phyloP scores from a whole-genome alignment of 1,140 invertebrate genomes.

The Listronotus oregonensis region DNA sequence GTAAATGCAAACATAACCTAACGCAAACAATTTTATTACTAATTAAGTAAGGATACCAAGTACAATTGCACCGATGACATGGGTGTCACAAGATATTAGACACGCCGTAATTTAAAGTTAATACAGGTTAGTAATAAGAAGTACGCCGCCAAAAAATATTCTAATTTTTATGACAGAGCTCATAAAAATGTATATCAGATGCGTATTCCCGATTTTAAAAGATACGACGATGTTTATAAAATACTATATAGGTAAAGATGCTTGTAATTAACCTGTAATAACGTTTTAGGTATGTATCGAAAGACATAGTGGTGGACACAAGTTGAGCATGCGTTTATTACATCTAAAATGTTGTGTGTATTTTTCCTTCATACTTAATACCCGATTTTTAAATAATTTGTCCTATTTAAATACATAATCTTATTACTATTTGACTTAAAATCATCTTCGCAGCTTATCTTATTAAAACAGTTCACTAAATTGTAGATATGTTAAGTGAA shows the following conservation, averaged over 20 bases:
- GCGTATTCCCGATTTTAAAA: too few species aligned
- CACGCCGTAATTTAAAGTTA: slow-evolving; percentile 10
- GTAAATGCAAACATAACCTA: too few species aligned
- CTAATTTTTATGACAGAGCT: too few species aligned
- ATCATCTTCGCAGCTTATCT: too few species aligned
- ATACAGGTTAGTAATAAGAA: slow-evolving; percentile 20
- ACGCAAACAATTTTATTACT: too few species aligned
- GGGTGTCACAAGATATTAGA: background rate
- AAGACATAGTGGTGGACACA: slow-evolving; percentile 61
- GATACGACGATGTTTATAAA: background rate
- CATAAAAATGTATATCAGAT: too few species aligned
- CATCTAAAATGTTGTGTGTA: slow-evolving; percentile 17
- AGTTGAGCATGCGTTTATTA: slow-evolving; percentile 55
- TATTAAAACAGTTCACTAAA: too few species aligned
- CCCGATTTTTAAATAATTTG: too few species aligned
- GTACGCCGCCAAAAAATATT: too few species aligned
- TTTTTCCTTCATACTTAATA: background rate
- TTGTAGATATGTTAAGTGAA: too few species aligned
- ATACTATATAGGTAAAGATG: background rate
- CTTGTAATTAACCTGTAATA: slow-evolving; percentile 28
- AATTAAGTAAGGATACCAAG: slow-evolving; percentile 1
- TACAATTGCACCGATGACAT: slow-evolving; percentile 4
- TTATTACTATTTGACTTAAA: too few species aligned
- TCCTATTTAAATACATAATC: too few species aligned
- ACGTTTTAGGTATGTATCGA: slow-evolving; percentile 52